Conservation (phyloP, 2,888 invertebrate genomes). For the Smittia aterrima region DNA sequence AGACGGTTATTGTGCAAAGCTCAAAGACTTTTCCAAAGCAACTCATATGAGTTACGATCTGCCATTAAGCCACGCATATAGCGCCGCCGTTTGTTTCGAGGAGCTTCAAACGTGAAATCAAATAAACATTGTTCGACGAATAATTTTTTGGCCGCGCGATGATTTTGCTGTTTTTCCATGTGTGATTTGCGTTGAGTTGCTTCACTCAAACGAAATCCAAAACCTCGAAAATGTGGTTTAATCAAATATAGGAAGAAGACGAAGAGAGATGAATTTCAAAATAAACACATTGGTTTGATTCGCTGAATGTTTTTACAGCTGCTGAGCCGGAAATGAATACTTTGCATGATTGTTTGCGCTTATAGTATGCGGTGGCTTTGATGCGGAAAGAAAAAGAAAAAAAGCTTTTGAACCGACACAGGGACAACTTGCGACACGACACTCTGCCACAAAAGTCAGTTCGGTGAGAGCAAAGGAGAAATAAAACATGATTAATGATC, state of each 20-base stretch:
- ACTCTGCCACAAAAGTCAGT: background rate
- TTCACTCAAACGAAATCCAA: constrained; percentile 15
- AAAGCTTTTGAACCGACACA: background rate
- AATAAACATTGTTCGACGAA: background rate
- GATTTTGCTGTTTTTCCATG: background rate
- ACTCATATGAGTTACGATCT: no score
- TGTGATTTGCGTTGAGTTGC: constrained; percentile 1
- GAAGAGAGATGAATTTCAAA: constrained; percentile 36
- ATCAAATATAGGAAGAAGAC: background rate
- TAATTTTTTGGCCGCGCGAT: background rate
- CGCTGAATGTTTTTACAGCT: constrained; percentile 33
- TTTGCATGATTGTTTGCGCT: constrained; percentile 19
- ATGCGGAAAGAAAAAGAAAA: background rate
- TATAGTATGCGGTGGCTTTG: background rate
- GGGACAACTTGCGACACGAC: background rate
- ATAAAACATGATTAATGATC: no score
- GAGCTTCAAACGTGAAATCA: background rate
- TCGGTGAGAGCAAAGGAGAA: no score
- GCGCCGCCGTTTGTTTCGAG: no score
- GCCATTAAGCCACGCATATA: no score
- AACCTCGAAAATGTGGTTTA: constrained; percentile 17
- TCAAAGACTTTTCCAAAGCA: background rate
- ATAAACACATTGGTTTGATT: constrained; percentile 32
- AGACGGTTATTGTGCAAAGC: background rate
- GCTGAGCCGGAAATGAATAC: constrained; percentile 37